Percentiles rank a stretch among this genome's conserved stretches.
Evolutionary conservation across 1,140 invertebrate genomes (phyloP).

Genomic region (Microvelia longipes): DNA sequence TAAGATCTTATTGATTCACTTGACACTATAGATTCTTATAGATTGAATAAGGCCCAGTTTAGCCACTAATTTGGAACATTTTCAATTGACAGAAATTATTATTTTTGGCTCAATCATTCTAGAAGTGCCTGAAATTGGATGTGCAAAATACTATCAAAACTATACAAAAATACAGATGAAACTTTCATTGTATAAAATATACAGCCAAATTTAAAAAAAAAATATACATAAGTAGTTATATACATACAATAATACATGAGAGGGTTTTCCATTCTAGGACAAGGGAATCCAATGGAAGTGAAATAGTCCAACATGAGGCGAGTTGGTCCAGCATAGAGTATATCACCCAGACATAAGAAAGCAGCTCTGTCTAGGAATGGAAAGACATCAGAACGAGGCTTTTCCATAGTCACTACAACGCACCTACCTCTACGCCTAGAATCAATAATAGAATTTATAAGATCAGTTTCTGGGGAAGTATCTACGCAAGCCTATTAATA

Average conservation of each 20-base stretch:
- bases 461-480: background rate
- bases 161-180: too few species aligned
- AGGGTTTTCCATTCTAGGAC: slow-evolving; percentile 80
- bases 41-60: too few species aligned
- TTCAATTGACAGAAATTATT: too few species aligned
- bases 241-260: slow-evolving; percentile 82
- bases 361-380: slow-evolving; percentile 74
- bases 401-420: slow-evolving; percentile 79
- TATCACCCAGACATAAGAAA: slow-evolving; percentile 73
- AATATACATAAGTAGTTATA: background rate
- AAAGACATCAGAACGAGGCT: slow-evolving; percentile 81
- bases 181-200: too few species aligned
- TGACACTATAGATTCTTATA: too few species aligned
- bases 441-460: background rate
- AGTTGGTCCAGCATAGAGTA: slow-evolving; percentile 79
- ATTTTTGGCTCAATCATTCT: too few species aligned
- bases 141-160: too few species aligned
- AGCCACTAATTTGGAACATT: too few species aligned
- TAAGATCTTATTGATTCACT: too few species aligned
- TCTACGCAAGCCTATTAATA: too few species aligned
- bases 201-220: too few species aligned
- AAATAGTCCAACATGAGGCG: slow-evolving; percentile 82
- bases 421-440: slow-evolving; percentile 71
- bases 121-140: too few species aligned
- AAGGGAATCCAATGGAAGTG: slow-evolving; percentile 77